Evolutionary conservation across 2,797 vertebrate genomes (phyloP), one percentile per base, ranked within the genome.

Genomic region (Siniperca scherzeri): DNA sequence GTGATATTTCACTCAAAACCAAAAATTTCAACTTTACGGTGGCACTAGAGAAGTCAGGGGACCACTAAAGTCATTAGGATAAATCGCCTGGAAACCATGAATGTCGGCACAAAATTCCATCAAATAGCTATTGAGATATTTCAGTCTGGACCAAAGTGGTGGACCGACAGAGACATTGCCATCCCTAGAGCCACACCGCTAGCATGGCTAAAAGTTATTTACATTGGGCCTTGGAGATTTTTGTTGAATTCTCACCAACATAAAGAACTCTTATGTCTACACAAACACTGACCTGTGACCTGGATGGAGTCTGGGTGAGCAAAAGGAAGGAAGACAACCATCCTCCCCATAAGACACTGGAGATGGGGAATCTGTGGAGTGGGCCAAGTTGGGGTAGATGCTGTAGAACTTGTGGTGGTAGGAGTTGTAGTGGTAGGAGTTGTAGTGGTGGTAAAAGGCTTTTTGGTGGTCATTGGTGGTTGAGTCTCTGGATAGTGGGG

Each of bases 251-350:
- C 19, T 14, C 68, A n/a, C 25, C 0, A 67, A 81, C 14, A 17
- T 30, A 53, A 56, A 56, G 22, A 50, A 16, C 10, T 57, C 11
- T 60, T 21, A 17, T 71, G 59, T 64, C 53, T 44, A 56, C 11
- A 74, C 21, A 74, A 68, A 40, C 53, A 88, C 94, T 92, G 61
- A 96, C 96, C 95, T 95, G 77, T 92, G 85, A 96, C 84, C 81
- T 95, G 90, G 74, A 96, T 78, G 57, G 94, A 95, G 33, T 91
- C 86, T n/a, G 81, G 87, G 65, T 90, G 87, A 60, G 95, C 93
- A 77, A 76, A 94, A 40, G 95, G 94, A 82, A 96, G 75, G 38
- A 73, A 89, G 44, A 77, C 88, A 1, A 65, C 59, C 84, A 96
- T 80, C 40, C 30, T 77, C 14, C 71, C 80, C 6, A 0, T 22